Conservation (phyloP, 2,888 invertebrate genomes). For the Platycheirus albimanus region DNA sequence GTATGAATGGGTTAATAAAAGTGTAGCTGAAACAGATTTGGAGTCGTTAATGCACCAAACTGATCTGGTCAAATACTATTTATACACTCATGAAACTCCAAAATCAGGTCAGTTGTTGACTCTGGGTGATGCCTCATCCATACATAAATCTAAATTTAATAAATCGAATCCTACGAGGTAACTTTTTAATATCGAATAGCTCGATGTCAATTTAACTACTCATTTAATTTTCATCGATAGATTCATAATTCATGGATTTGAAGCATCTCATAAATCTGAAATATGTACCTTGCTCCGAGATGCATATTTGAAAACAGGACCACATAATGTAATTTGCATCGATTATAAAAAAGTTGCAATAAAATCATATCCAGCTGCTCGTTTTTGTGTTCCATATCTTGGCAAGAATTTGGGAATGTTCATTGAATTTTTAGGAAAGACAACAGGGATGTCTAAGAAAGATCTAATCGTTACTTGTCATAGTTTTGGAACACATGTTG, state of each 20-base stretch:
- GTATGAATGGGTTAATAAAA: too few species aligned
- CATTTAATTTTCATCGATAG: not conserved
- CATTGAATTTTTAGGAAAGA: constrained; percentile 81
- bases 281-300: not conserved
- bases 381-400: not conserved
- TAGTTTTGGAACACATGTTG: constrained; percentile 85
- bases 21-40: too few species aligned
- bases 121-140: not conserved
- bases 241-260: not conserved
- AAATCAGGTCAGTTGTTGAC: not conserved
- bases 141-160: not conserved
- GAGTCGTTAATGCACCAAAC: too few species aligned
- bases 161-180: constrained; percentile 4
- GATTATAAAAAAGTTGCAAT: constrained; percentile 1
- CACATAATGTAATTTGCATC: constrained; percentile 10
- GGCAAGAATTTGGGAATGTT: constrained; percentile 78
- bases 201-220: not conserved
- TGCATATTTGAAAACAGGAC: not conserved
- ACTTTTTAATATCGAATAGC: not conserved
- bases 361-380: not conserved
- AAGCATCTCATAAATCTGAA: not conserved
- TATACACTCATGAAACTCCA: constrained; percentile 6
- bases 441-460: constrained; percentile 76
- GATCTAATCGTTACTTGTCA: constrained; percentile 84
- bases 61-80: not conserved